Evolutionary conservation across 2,797 vertebrate genomes (phyloP).

Genomic region (Petrocephalus sullivani): DNA sequence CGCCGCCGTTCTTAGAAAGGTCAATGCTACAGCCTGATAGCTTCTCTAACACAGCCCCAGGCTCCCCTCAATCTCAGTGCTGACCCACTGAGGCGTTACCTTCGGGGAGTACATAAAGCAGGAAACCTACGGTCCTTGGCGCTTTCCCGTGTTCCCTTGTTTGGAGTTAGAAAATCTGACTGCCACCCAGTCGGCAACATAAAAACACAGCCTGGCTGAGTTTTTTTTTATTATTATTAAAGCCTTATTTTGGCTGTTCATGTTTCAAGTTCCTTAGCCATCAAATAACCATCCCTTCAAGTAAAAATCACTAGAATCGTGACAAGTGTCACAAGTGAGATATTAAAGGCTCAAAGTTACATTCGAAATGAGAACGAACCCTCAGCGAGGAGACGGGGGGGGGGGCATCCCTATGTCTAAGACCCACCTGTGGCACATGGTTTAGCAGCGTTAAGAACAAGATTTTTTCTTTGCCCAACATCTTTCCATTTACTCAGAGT

Average conservation of each 20-base stretch:
- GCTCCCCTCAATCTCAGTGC: not conserved
- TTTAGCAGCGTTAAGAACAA: conserved; percentile 34
- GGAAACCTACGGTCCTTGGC: not conserved
- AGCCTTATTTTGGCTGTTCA: not conserved
- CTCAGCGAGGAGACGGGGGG: conserved; percentile 28
- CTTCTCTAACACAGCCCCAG: not conserved
- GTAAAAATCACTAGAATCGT: not conserved
- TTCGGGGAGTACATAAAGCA: not conserved
- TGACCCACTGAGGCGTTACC: not conserved
- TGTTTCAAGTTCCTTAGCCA: not conserved
- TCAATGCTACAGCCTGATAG: not conserved
- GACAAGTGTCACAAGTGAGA: not conserved
- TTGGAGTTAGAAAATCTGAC: not conserved
- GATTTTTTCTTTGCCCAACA: not conserved
- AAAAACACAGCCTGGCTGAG: not conserved
- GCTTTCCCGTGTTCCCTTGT: not conserved
- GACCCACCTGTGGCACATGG: conserved; percentile 27
- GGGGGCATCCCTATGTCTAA: conserved; percentile 26
- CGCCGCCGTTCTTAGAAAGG: not conserved
- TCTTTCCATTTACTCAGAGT: conserved; percentile 23
- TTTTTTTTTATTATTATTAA: not conserved
- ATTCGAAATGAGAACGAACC: conserved; percentile 17
- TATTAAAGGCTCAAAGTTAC: conserved; percentile 12
- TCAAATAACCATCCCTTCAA: not conserved
- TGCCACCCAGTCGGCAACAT: not conserved